A percentile compares a stretch with the other conserved stretches of the same genome.
These are phyloP conservation scores for Seriola dumerili DNA, from an alignment of 2,113 vertebrate species.

Conservation along the genomic window DNA sequence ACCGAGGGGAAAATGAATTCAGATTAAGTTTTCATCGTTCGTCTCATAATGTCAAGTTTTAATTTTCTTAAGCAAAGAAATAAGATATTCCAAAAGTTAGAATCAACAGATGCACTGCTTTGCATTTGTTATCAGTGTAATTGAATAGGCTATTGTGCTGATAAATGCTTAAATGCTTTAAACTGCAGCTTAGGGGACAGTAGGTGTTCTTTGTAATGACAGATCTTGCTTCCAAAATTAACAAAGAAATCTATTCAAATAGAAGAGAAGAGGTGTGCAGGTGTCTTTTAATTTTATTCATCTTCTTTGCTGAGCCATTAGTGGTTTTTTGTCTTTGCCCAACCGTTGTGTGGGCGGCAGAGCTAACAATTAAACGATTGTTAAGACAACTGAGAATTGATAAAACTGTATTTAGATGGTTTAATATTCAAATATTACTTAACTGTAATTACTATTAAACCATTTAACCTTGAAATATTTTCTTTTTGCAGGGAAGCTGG, in stretches of 20 bases:
- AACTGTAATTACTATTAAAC: slow-evolving; percentile 82
- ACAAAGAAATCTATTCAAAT: slow-evolving; percentile 80
- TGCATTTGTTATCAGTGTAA: slow-evolving; percentile 69
- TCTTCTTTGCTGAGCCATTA: slow-evolving; percentile 77
- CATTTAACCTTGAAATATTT: slow-evolving; percentile 74
- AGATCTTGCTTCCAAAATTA: slow-evolving; percentile 73
- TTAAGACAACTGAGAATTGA: slow-evolving; percentile 81
- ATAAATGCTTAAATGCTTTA: slow-evolving; percentile 69
- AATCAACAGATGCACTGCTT: slow-evolving; percentile 63
- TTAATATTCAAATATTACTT: slow-evolving; percentile 73
- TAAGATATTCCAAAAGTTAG: slow-evolving; percentile 53
- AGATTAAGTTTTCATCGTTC: slow-evolving; percentile 25
- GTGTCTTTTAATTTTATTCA: slow-evolving; percentile 85
- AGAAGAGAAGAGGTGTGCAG: slow-evolving; percentile 75
- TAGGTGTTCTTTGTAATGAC: slow-evolving; percentile 71
- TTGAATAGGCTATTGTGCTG: slow-evolving; percentile 77
- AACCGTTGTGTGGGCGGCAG: slow-evolving; percentile 76
- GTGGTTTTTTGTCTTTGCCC: slow-evolving; percentile 77
- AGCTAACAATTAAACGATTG: slow-evolving; percentile 85
- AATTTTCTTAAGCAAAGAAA: slow-evolving; percentile 29
- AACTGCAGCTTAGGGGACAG: slow-evolving; percentile 63
- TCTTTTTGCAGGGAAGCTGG: slow-evolving; percentile 25
- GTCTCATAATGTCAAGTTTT: slow-evolving; percentile 60
- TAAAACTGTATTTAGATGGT: slow-evolving; percentile 78
- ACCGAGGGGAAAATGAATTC: slow-evolving; percentile 41